phyloP scores from a whole-genome alignment of 2,888 invertebrate genomes.

The Melikaiella ostensackeni region DNA sequence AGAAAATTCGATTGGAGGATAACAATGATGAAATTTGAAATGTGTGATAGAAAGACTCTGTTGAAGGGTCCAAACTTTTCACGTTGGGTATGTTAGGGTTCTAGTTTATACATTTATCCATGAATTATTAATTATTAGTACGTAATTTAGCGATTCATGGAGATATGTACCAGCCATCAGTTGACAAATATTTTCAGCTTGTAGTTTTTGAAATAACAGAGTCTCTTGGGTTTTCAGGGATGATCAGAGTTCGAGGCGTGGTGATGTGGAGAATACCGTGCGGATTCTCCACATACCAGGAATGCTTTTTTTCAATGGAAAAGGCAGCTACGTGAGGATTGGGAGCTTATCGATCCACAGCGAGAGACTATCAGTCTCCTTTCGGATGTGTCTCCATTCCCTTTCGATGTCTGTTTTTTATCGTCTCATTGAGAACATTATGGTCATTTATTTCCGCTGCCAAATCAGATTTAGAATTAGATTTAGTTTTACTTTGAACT shows the following conservation, averaged over 20 bases:
- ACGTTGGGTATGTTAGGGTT: too few relatives aligned
- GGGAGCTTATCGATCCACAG: background rate
- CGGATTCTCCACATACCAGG: background rate
- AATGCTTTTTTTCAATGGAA: background rate
- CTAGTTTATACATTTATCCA: too few relatives aligned
- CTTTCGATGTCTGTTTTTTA: conserved; percentile 1
- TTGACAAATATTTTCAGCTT: background rate
- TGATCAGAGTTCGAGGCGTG: background rate
- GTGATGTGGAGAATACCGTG: background rate
- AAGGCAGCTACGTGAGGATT: background rate
- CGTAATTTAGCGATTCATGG: background rate
- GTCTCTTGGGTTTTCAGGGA: background rate
- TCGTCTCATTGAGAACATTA: background rate
- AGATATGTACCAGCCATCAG: background rate
- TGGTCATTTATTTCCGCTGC: background rate
- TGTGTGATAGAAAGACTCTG: too few relatives aligned
- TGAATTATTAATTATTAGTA: too few relatives aligned
- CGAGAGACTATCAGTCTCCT: background rate
- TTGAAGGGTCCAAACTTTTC: too few relatives aligned
- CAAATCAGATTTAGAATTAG: background rate
- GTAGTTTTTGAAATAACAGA: background rate
- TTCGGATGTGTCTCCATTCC: background rate
- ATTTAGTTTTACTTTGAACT: background rate
- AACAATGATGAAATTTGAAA: background rate
- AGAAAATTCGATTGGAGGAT: background rate